Evolutionary conservation across 2,113 vertebrate genomes (phyloP).

Genomic region (Corythornis vintsioides): DNA sequence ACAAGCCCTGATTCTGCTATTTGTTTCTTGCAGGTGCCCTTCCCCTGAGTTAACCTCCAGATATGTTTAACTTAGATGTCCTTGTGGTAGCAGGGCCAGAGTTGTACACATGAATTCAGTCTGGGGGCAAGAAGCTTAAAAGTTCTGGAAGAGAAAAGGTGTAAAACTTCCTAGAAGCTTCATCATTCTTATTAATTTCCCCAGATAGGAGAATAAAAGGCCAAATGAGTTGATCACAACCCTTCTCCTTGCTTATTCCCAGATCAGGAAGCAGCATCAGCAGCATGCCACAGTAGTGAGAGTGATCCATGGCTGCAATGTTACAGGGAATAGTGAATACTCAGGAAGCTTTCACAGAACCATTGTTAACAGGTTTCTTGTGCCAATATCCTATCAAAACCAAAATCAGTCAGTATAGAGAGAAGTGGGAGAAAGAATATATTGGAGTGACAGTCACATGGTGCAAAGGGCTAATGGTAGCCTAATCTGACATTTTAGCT

Average conservation of each 20-base stretch:
- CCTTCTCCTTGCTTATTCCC: background rate
- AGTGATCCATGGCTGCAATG: background rate
- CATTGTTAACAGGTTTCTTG: background rate
- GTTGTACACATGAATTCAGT: background rate
- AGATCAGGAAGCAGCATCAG: background rate
- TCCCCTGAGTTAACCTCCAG: background rate
- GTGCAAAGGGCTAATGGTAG: background rate
- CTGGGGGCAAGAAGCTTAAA: background rate
- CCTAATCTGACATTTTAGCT: background rate
- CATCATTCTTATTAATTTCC: background rate
- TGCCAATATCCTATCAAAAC: background rate
- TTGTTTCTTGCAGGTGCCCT: background rate
- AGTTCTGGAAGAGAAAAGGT: background rate
- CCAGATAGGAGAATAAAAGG: conserved; percentile 1
- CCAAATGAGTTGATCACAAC: background rate
- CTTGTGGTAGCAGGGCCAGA: background rate
- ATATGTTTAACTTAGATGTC: background rate
- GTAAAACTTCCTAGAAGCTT: conserved; percentile 7
- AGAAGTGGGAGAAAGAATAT: background rate
- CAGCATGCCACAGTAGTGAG: background rate
- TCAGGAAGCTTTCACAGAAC: background rate
- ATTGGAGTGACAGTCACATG: background rate
- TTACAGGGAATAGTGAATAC: background rate
- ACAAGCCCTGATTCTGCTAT: background rate
- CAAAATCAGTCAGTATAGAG: background rate